Percentiles rank a stretch among this genome's conserved stretches.
Evolutionary conservation across 2,113 vertebrate genomes (phyloP).

Genomic region (Sardina pilchardus): DNA sequence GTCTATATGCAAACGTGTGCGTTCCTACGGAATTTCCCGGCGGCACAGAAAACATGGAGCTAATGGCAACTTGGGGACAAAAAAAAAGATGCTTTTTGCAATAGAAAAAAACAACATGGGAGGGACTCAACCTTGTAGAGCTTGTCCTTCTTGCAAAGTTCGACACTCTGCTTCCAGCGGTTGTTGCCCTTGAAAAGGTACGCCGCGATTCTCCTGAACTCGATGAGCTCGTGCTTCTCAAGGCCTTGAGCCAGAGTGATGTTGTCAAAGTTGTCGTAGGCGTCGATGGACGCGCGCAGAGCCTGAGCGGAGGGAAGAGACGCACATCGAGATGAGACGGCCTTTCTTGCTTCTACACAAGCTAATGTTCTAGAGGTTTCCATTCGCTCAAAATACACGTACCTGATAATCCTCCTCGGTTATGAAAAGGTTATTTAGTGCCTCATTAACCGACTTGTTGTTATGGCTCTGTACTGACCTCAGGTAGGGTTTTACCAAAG

Average conservation of each 20-base stretch:
- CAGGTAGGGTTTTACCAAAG: slow-evolving; percentile 94
- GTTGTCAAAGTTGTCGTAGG: slow-evolving; percentile 99
- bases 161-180: slow-evolving; percentile 98
- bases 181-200: slow-evolving; percentile 99
- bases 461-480: slow-evolving; percentile 98
- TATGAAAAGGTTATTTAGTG: slow-evolving; percentile 98
- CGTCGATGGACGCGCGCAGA: slow-evolving; percentile 94
- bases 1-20: too few relatives aligned
- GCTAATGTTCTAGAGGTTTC: background rate
- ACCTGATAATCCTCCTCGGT: slow-evolving; percentile 98
- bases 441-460: slow-evolving; percentile 97
- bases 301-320: slow-evolving; percentile 72
- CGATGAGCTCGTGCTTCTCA: slow-evolving; percentile 96
- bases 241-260: slow-evolving; percentile 95
- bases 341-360: background rate
- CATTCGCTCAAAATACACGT: slow-evolving; percentile 32
- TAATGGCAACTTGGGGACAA: too few relatives aligned
- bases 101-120: background rate
- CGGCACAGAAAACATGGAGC: background rate
- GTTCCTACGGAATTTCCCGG: too few relatives aligned
- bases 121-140: slow-evolving; percentile 86
- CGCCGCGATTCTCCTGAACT: slow-evolving; percentile 95
- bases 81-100: background rate
- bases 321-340: background rate
- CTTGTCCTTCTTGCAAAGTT: slow-evolving; percentile 98